Evolutionary conservation across 2,888 invertebrate species (phyloP), one percentile per base, ranked within the genome.

Genomic region (Emesis russula): DNA sequence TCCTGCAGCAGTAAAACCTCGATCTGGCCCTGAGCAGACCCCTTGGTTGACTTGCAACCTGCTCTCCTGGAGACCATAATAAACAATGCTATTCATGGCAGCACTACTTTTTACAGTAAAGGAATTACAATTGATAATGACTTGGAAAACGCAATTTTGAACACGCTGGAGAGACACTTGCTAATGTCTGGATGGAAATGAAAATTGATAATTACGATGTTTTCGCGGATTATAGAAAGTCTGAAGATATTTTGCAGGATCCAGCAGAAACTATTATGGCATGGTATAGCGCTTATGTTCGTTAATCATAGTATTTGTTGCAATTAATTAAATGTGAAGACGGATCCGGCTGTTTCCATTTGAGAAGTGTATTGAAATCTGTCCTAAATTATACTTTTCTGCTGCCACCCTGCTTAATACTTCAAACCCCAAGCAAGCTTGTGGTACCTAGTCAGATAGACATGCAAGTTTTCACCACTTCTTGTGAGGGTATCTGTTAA

Each of bases 61-160:
- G 25, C 75, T 75, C 53, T 75, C 75, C 75, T 75, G 53, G 53
- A 75, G 33, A 75, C 75, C 75, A 75, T 48, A 75, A 75, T 75
- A 53, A 75, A 75, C 53, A 75, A 53, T 53, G 75, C 75, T 13
- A 75, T 75, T 75, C 75, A 75, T 75, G 75, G 75, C 75, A 75
- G 75, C 75, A 87, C 92, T 80, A 90, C 89, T 87, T n/a, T n/a
- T n/a, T n/a, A 25, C 25, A 25, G 25, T 25, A 1, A 25, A 25
- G 25, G 25, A 25, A 25, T 25, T 25, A 25, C 25, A 25, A 1
- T 25, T 25, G 25, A 25, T 25, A 25, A 25, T 25, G 25, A 25
- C 25, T 25, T 25, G 25, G 25, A 25, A 25, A 25, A 25, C 25
- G 25, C 25, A 25, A 25, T 25, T 25, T 25, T 25, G 25, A 25